Evolutionary conservation across 2,888 invertebrate species (phyloP).

Genomic region (Cephus spinipes): DNA sequence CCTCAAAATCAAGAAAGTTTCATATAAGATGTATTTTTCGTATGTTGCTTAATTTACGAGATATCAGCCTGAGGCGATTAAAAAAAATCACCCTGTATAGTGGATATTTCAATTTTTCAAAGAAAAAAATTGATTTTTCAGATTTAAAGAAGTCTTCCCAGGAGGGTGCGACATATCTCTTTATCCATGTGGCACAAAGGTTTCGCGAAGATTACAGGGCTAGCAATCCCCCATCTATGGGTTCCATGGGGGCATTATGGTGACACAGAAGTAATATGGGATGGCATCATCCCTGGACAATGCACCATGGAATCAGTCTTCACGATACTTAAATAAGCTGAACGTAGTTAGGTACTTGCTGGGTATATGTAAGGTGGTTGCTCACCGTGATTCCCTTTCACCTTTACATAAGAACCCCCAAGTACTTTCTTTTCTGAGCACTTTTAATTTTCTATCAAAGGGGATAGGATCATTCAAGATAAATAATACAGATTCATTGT

Average conservation of each 20-base stretch:
- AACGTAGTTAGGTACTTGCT: neutral
- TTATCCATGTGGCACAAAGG: slow-evolving; percentile 60
- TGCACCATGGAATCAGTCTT: slow-evolving; percentile 24
- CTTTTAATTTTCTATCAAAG: neutral
- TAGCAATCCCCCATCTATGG: slow-evolving; percentile 57
- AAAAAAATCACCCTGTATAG: too few species aligned
- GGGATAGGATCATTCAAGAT: neutral
- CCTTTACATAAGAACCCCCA: neutral
- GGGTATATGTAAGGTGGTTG: neutral
- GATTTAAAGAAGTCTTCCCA: slow-evolving; percentile 39
- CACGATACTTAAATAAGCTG: slow-evolving; percentile 26
- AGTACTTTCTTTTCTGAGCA: neutral
- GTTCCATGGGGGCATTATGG: slow-evolving; percentile 53
- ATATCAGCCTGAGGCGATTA: too few species aligned
- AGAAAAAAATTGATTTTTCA: slow-evolving; percentile 12
- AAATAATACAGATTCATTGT: slow-evolving; percentile 16
- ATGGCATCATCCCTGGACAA: slow-evolving; percentile 57
- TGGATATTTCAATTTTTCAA: neutral
- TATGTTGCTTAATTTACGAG: too few species aligned
- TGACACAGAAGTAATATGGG: slow-evolving; percentile 52
- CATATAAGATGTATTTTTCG: too few species aligned
- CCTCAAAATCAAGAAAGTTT: too few species aligned
- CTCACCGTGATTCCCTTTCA: neutral
- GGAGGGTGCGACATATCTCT: slow-evolving; percentile 39
- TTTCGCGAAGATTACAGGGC: slow-evolving; percentile 61